phyloP scores from a whole-genome alignment of 2,113 vertebrate species.

The Neoarius graeffei region DNA sequence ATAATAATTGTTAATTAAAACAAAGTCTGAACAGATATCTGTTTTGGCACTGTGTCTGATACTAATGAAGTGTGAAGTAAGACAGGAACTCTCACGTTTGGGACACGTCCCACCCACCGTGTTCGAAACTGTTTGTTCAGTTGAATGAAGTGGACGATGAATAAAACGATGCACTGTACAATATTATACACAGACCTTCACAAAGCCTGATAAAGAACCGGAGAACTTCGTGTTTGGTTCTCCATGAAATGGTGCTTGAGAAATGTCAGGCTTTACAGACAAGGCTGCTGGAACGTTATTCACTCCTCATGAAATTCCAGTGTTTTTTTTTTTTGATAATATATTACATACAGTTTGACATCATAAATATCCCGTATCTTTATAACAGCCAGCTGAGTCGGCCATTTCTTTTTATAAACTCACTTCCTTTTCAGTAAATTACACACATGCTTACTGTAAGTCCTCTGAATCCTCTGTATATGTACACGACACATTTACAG shows the following conservation, averaged over 20 bases:
- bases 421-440: slow-evolving; percentile 48
- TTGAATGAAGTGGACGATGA: neutral
- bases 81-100: neutral
- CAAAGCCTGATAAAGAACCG: neutral
- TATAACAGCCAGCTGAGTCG: slow-evolving; percentile 35
- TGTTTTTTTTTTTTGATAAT: neutral
- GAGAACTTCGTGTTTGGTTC: neutral
- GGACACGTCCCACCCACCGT: neutral
- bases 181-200: neutral
- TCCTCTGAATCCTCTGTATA: slow-evolving; percentile 50
- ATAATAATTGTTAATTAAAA: no score
- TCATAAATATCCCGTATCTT: slow-evolving; percentile 19
- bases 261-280: neutral
- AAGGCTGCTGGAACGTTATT: neutral
- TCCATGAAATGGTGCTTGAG: neutral
- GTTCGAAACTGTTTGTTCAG: neutral
- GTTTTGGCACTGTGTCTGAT: neutral
- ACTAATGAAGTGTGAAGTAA: neutral
- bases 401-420: slow-evolving; percentile 42
- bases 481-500: slow-evolving; percentile 53
- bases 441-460: slow-evolving; percentile 50
- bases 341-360: slow-evolving; percentile 22
- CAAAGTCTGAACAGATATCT: neutral
- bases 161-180: neutral
- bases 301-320: neutral